A percentile compares a stretch with the other conserved stretches of the same genome.
Evolutionary conservation across 2,113 vertebrate species (phyloP).

Genomic region (Meriones unguiculatus): DNA sequence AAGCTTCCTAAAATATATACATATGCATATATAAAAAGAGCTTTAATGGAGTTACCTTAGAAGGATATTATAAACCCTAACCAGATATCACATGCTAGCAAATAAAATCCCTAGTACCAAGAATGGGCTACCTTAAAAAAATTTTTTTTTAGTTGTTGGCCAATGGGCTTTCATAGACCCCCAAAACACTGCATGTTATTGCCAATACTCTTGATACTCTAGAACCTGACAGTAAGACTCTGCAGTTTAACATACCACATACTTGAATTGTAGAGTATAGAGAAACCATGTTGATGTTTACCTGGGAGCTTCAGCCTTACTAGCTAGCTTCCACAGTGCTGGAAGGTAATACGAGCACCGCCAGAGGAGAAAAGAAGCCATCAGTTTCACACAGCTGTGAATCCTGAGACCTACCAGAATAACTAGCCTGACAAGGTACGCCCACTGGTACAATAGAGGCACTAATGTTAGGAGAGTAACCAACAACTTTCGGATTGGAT

Average conservation of each 20-base stretch:
- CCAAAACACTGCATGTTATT: neutral
- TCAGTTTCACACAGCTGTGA: neutral
- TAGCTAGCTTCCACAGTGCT: neutral
- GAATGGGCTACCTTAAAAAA: neutral
- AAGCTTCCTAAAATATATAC: neutral
- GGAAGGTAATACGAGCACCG: neutral
- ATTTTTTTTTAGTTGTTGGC: neutral
- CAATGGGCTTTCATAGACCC: neutral
- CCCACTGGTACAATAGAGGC: neutral
- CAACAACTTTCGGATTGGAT: neutral
- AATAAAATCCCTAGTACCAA: neutral
- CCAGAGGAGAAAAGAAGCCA: neutral
- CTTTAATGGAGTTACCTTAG: neutral
- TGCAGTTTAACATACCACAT: neutral
- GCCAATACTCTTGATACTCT: neutral
- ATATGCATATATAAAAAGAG: neutral
- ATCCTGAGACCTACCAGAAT: neutral
- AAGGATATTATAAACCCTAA: neutral
- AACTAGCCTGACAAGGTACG: neutral
- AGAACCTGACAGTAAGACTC: neutral
- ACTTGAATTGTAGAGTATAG: neutral
- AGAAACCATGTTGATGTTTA: neutral
- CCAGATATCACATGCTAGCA: neutral
- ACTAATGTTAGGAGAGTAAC: neutral
- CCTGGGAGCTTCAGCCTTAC: neutral